Conservation (phyloP, 2,888 invertebrate species). For the Drosophila meridionalis region DNA sequence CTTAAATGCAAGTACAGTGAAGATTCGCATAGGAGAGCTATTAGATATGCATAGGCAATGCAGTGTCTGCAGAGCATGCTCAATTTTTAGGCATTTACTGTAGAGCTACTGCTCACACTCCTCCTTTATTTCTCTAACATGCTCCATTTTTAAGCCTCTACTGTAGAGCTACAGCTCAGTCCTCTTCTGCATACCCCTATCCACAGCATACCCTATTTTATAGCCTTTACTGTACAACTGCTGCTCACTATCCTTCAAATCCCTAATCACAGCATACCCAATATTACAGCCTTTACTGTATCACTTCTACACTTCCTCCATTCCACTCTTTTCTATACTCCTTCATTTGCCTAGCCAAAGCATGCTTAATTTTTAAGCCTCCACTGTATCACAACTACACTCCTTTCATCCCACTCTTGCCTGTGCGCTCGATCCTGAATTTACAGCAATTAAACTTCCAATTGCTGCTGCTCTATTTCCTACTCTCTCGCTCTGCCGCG, state of each 20-base stretch:
- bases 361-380: background rate
- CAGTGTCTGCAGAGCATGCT: background rate
- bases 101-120: background rate
- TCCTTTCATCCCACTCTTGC: background rate
- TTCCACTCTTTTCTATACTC: background rate
- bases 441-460: background rate
- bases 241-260: background rate
- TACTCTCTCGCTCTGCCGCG: background rate
- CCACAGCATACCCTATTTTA: background rate
- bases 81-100: background rate
- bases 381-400: background rate
- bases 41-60: background rate
- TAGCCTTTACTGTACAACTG: background rate
- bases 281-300: background rate
- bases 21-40: background rate
- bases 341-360: background rate
- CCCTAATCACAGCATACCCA: background rate
- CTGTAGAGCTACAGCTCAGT: background rate
- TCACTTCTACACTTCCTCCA: background rate
- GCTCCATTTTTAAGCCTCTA: background rate
- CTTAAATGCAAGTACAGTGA: slow-evolving; percentile 2
- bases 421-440: background rate
- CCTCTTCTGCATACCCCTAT: background rate
- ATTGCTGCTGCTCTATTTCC: background rate
- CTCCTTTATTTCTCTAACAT: background rate